Evolutionary conservation across 2,797 vertebrate genomes (phyloP).

Genomic region (Poliocrania exsul): DNA sequence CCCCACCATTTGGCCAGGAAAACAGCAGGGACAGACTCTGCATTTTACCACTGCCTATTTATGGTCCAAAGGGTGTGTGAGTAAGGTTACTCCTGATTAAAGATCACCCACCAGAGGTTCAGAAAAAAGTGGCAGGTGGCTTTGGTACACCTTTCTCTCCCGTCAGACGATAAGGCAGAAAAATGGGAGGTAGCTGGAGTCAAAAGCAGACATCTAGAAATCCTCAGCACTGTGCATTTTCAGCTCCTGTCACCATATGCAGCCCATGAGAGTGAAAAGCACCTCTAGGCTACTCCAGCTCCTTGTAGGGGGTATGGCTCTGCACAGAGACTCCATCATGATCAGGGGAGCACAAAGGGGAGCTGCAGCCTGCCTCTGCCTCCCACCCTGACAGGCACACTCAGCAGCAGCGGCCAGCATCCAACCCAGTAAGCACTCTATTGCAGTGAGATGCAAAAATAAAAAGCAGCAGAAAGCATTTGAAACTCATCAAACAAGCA

Average conservation of each 20-base stretch:
- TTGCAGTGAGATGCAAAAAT: conserved; percentile 15
- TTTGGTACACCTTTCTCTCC: not conserved
- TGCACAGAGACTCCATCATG: not conserved
- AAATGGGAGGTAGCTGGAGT: not conserved
- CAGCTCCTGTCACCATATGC: not conserved
- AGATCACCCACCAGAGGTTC: not conserved
- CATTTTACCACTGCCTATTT: not conserved
- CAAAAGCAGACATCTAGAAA: not conserved
- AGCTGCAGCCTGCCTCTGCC: not conserved
- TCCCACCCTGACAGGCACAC: not conserved
- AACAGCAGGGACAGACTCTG: not conserved
- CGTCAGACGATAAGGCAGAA: not conserved
- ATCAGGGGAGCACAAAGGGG: not conserved
- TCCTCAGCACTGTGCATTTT: not conserved
- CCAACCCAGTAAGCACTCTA: not conserved
- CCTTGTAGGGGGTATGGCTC: conserved; percentile 21
- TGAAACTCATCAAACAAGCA: conserved; percentile 43
- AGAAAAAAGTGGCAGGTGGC: not conserved
- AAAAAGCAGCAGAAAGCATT: conserved; percentile 18
- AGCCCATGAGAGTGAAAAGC: not conserved
- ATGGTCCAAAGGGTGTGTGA: not conserved
- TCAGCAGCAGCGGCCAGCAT: not conserved
- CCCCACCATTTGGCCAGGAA: not conserved
- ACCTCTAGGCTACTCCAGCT: conserved; percentile 50
- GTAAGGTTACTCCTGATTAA: not conserved